Conservation (phyloP, 2,113 vertebrate species). For the Isurus oxyrinchus region DNA sequence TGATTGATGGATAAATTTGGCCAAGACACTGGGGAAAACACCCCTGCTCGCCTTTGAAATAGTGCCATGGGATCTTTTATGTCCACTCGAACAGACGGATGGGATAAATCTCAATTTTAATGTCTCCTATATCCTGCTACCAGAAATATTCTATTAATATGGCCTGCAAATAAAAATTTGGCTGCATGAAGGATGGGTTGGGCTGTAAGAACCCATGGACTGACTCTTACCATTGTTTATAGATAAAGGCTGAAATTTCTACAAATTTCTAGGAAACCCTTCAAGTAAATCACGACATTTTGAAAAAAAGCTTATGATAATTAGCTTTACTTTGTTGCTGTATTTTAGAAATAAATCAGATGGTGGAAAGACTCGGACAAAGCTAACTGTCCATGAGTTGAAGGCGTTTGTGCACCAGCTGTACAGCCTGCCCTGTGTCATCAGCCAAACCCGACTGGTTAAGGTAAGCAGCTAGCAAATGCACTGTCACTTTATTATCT, state of each 20-base stretch:
- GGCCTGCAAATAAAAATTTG: not conserved
- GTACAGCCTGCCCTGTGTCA: constrained; percentile 84
- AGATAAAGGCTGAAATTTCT: not conserved
- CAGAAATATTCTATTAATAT: not conserved
- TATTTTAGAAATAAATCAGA: constrained; percentile 72
- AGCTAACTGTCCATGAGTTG: constrained; percentile 92
- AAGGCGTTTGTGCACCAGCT: constrained; percentile 95
- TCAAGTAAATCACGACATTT: not conserved
- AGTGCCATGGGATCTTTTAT: too few species aligned
- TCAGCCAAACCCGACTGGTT: constrained; percentile 88
- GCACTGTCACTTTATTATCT: too few species aligned
- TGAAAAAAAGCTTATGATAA: constrained; percentile 4
- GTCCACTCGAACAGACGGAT: too few species aligned
- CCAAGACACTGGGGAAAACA: too few species aligned
- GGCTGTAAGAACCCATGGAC: not conserved
- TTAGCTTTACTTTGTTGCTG: constrained; percentile 31
- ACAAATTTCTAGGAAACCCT: not conserved
- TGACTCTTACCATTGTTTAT: not conserved
- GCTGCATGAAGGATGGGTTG: not conserved
- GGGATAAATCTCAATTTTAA: not conserved
- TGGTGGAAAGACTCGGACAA: constrained; percentile 75
- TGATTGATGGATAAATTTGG: too few species aligned
- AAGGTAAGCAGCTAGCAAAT: constrained; percentile 62
- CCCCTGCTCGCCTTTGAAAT: too few species aligned
- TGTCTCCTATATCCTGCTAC: not conserved